Evolutionary conservation across 2,888 invertebrate genomes (phyloP), one percentile per base, ranked within the genome.

Genomic region (Malachius bipustulatus): DNA sequence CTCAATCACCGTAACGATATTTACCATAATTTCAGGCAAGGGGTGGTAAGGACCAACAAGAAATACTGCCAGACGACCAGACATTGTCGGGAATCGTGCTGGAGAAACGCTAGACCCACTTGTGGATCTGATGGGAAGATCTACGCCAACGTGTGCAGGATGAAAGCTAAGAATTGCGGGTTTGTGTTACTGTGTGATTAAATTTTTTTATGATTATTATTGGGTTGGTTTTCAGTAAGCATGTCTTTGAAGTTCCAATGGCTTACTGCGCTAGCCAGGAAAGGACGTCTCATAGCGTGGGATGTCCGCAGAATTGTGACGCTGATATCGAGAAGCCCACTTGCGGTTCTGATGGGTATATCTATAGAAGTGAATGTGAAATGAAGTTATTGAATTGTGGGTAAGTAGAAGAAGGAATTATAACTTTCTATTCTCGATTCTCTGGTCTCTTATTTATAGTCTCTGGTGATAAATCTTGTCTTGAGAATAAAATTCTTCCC

Each of bases 101-200:
- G 88, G 87, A 73, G 88, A 19, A 85, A 84, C 11, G 85, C 87
- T 30, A 73, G 84, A 46, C 87, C 88, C 3, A 87, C 87, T 4
- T 90, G 90, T 53, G 90, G 87, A 1, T 88, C 88, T 6, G 89
- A 90, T 57, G 87, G 88, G 1, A 80, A 85, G 47, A 71, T 90
- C 29, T 90, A 90, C 61, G 77, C 85, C 28, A 89, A 87, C 61
- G 82, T 85, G 34, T 90, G 89, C 57, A 75, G 85, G 54, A 89
- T 90, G 89, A 84, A 85, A 58, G 77, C 85, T 24, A 85, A 88
- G 51, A 90, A 90, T 59, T 90, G 90, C 65, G 90, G 90, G 83
- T 83, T 61, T 28, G 29, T 28, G 11, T n/a, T 8, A 19, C 6
- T 19, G 6, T 19, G 6, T 19, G 6, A 19, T 19, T 19, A 19